Conservation (phyloP, 2,113 vertebrate genomes). For the Ammodytes dubius region DNA sequence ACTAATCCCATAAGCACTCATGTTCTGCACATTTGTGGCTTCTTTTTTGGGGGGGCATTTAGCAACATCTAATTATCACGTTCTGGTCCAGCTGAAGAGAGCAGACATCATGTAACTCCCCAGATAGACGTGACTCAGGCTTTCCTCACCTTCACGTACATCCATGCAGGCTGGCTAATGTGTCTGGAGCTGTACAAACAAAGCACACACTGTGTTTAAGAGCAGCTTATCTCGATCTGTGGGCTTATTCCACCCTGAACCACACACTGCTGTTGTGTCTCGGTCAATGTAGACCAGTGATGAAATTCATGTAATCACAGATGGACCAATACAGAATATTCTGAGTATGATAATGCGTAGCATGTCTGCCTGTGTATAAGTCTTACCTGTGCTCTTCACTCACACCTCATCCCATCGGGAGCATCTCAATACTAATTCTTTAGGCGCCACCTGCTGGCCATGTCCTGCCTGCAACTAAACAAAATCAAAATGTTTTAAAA, state of each 20-base stretch:
- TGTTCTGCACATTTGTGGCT: background rate
- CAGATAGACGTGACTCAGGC: constrained; percentile 60
- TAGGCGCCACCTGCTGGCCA: constrained; percentile 79
- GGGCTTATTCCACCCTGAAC: constrained; percentile 46
- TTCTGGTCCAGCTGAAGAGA: constrained; percentile 28
- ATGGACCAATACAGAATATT: background rate
- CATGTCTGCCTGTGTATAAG: background rate
- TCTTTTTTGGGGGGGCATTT: constrained; percentile 33
- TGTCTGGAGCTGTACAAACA: constrained; percentile 16
- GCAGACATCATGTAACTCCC: constrained; percentile 42
- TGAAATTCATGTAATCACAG: background rate
- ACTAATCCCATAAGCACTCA: background rate
- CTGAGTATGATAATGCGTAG: constrained; percentile 1
- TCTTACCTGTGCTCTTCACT: constrained; percentile 7
- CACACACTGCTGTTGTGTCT: constrained; percentile 43
- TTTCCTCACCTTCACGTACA: constrained; percentile 41
- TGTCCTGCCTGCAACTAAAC: background rate
- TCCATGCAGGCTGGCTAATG: constrained; percentile 46
- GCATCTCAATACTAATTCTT: constrained; percentile 40
- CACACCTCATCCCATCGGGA: constrained; percentile 4
- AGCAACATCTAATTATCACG: constrained; percentile 33
- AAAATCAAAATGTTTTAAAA: background rate
- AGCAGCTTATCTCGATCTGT: constrained; percentile 47
- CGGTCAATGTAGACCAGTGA: constrained; percentile 4
- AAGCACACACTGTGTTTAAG: constrained; percentile 21